Percentiles rank a stretch among this genome's conserved stretches.
Evolutionary conservation across 2,113 vertebrate species (phyloP).

Genomic region (Python bivittatus): DNA sequence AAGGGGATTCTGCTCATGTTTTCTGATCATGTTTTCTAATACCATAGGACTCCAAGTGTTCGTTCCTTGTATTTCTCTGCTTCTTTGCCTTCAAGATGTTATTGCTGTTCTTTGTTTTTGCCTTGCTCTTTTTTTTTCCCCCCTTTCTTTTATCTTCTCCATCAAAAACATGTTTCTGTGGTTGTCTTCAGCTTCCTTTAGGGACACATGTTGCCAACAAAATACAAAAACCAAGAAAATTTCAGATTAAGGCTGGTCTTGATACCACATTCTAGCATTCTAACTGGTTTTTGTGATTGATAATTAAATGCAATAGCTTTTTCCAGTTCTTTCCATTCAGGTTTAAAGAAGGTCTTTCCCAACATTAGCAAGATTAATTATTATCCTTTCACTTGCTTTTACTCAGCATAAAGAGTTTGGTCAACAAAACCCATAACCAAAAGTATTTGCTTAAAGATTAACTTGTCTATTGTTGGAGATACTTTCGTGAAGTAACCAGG

Average conservation of each 20-base stretch:
- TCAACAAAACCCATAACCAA: neutral
- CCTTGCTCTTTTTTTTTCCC: neutral
- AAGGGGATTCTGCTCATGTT: slow-evolving; percentile 14
- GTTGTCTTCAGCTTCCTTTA: neutral
- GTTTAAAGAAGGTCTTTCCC: neutral
- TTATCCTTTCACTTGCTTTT: neutral
- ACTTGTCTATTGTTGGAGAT: neutral
- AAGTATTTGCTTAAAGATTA: neutral
- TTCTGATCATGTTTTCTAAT: slow-evolving; percentile 5
- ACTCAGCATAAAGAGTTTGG: neutral
- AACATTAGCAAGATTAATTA: slow-evolving; percentile 7
- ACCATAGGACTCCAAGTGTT: slow-evolving; percentile 6
- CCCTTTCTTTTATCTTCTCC: neutral
- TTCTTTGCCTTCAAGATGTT: neutral
- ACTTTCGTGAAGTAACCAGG: neutral
- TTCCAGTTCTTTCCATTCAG: neutral
- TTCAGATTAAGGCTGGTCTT: neutral
- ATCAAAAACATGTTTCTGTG: neutral
- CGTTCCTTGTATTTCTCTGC: neutral
- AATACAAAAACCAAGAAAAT: slow-evolving; percentile 1
- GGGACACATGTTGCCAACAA: neutral
- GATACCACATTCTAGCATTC: neutral
- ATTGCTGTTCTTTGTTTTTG: neutral
- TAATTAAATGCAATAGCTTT: slow-evolving; percentile 1
- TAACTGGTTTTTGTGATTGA: neutral